phyloP scores from a whole-genome alignment of 2,113 vertebrate genomes.

The Diadophis punctatus region DNA sequence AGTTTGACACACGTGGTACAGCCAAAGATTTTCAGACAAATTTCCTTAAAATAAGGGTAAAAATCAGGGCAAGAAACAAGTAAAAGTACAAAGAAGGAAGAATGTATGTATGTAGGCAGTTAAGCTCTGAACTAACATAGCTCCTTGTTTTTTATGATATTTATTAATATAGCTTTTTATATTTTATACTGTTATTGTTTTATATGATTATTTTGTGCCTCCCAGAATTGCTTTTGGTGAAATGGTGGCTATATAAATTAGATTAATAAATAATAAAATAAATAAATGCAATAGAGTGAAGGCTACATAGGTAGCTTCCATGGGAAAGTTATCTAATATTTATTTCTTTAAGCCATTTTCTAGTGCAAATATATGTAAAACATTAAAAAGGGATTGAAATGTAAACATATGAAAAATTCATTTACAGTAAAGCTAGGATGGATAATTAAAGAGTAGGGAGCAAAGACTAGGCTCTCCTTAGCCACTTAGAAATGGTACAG shows the following conservation, averaged over 20 bases:
- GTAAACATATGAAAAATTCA: neutral
- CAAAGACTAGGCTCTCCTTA: neutral
- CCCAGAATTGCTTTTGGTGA: neutral
- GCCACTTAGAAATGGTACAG: neutral
- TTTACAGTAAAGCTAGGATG: neutral
- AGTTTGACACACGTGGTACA: too few relatives aligned
- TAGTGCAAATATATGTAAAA: neutral
- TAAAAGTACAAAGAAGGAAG: neutral
- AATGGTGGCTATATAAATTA: neutral
- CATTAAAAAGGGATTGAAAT: neutral
- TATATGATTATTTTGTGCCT: neutral
- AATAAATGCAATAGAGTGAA: neutral
- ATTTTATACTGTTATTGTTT: neutral
- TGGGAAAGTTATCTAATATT: neutral
- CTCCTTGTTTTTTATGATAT: neutral
- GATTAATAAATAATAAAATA: neutral
- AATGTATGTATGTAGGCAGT: neutral
- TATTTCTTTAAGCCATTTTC: neutral
- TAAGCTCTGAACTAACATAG: neutral
- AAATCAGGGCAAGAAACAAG: neutral
- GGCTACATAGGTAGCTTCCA: neutral
- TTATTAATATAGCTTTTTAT: neutral
- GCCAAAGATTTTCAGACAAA: neutral
- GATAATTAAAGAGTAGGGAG: neutral
- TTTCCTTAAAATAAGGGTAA: too few relatives aligned